Conservation (phyloP, 2,113 vertebrate species). For the Vidua chalybeata region DNA sequence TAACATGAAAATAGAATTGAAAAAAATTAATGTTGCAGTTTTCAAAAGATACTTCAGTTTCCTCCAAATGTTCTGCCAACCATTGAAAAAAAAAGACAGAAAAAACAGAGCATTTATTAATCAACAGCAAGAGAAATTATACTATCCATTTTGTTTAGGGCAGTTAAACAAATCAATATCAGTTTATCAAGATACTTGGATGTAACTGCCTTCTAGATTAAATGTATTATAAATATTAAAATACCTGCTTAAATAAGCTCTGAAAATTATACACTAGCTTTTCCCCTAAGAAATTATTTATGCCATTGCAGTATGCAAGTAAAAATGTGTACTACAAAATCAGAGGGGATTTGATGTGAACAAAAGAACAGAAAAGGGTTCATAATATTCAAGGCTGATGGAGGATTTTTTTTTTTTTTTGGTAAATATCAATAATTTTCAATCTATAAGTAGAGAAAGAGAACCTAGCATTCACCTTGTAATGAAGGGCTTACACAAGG, state of each 20-base stretch:
- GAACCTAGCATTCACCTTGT: background rate
- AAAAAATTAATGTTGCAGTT: background rate
- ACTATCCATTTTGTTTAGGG: conserved; percentile 15
- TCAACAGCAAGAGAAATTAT: conserved; percentile 7
- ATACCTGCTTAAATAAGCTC: conserved; percentile 27
- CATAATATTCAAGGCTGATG: background rate
- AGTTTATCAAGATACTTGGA: conserved; percentile 5
- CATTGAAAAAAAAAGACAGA: conserved; percentile 3
- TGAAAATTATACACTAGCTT: conserved; percentile 29
- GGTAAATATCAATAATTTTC: background rate
- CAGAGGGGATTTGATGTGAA: background rate
- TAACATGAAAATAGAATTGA: conserved; percentile 34
- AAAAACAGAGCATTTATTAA: conserved; percentile 21
- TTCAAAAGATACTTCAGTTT: conserved; percentile 14
- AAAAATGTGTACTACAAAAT: background rate
- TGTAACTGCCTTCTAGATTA: background rate
- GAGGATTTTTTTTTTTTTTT: background rate
- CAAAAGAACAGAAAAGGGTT: background rate
- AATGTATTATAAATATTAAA: conserved; percentile 53
- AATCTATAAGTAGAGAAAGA: background rate
- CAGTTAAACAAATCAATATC: conserved; percentile 33
- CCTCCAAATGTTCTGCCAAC: background rate
- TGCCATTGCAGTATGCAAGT: background rate
- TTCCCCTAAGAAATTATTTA: conserved; percentile 19
- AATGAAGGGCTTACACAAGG: background rate